Evolutionary conservation across 2,113 vertebrate genomes (phyloP).

Genomic region (Thymallus thymallus): DNA sequence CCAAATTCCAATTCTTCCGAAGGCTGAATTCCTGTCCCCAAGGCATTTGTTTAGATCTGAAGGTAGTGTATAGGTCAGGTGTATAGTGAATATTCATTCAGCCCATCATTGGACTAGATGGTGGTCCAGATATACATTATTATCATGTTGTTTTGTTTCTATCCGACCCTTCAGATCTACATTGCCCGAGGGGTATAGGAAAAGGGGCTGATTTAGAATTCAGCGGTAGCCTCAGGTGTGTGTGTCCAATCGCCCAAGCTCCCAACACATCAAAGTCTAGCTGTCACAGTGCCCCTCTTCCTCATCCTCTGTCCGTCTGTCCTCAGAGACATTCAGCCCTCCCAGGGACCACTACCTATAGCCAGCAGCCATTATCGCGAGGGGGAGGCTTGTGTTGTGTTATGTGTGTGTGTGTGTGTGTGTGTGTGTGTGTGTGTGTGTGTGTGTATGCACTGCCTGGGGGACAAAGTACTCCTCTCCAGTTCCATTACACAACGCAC

Average conservation of each 20-base stretch:
- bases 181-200: too few species aligned
- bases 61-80: too few species aligned
- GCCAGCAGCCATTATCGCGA: background rate
- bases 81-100: too few species aligned
- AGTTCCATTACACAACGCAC: constrained; percentile 20
- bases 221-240: background rate
- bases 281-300: background rate
- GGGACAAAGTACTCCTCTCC: constrained; percentile 32
- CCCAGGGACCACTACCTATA: background rate
- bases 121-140: too few species aligned
- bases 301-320: background rate
- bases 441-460: constrained; percentile 7
- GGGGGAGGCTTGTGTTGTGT: background rate
- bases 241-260: background rate
- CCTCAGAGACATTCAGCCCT: background rate
- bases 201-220: background rate
- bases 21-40: too few species aligned
- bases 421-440: background rate
- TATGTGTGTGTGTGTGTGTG: constrained; percentile 10
- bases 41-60: too few species aligned
- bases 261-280: background rate
- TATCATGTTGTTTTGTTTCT: too few species aligned
- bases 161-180: too few species aligned
- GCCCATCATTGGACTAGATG: too few species aligned
- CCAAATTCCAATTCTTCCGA: too few species aligned